A percentile compares a stretch with the other conserved stretches of the same genome.
These are phyloP conservation scores for Daktulosphaira vitifoliae DNA, from an alignment of 1,140 invertebrate genomes.

Conservation along the genomic window DNA sequence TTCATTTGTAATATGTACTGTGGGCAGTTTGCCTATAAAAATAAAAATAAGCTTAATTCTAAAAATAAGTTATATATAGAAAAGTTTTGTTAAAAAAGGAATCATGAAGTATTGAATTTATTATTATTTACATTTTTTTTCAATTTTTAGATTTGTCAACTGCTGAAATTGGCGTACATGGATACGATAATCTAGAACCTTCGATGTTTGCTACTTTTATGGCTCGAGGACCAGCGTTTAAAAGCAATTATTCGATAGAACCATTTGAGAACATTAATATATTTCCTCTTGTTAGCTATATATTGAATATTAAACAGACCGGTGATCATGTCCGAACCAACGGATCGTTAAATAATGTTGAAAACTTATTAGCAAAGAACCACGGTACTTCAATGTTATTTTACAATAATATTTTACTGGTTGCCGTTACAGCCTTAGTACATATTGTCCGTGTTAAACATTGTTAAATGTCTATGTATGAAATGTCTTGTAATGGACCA, in stretches of 20 bases:
- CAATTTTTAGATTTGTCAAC: background rate
- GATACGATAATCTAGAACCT: slow-evolving; percentile 52
- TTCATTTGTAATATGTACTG: too few relatives aligned
- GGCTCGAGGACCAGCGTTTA: slow-evolving; percentile 56
- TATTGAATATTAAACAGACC: slow-evolving; percentile 18
- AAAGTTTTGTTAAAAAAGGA: too few relatives aligned
- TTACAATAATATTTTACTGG: too few relatives aligned
- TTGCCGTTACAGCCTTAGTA: too few relatives aligned
- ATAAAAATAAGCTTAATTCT: too few relatives aligned
- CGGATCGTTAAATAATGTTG: background rate
- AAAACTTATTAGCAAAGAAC: background rate
- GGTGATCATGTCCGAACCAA: background rate
- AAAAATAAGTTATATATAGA: too few relatives aligned
- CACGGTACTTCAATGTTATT: slow-evolving; percentile 28
- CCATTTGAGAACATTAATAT: slow-evolving; percentile 58
- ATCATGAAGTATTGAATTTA: too few relatives aligned
- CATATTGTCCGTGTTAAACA: too few relatives aligned
- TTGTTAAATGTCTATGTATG: too few relatives aligned
- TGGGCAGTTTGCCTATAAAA: too few relatives aligned
- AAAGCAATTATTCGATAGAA: slow-evolving; percentile 44
- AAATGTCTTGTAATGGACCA: too few relatives aligned
- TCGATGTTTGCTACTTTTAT: slow-evolving; percentile 62
- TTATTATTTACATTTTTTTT: too few relatives aligned
- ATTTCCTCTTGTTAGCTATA: slow-evolving; percentile 50
- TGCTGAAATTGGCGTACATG: slow-evolving; percentile 51